Evolutionary conservation across 2,113 vertebrate species (phyloP), one percentile per base, ranked within the genome.

Genomic region (Cheirogaleus medius): DNA sequence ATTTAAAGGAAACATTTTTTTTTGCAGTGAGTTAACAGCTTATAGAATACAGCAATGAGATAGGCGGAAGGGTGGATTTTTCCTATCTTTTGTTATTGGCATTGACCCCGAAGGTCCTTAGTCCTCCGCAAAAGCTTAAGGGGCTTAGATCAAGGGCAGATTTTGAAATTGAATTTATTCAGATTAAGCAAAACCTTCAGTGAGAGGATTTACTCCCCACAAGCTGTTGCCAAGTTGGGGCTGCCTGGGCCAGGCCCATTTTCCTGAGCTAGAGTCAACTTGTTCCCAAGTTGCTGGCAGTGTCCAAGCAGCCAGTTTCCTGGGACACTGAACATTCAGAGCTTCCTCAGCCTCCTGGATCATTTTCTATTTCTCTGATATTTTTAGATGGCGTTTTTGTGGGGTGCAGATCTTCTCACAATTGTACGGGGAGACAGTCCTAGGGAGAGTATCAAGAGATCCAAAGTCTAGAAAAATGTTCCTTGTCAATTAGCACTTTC

Each of bases 101-200:
- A 98, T 98, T 99, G 99, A 99, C 99, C 99, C 99, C 98, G 97
- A 97, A 98, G 99, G 99, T 98, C 98, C 97, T 98, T 98, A 98
- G 99, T 98, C 98, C 98, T 99, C 88, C 56, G 98, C 66, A 97
- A 99, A 99, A 99, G 98, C 98, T 99, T 99, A 99, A 99, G 98
- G 98, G 98, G 98, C 99, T 99, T 99, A 99, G 99, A 99, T 99
- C 99, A 99, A 99, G 98, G 99, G 98, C 99, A 98, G 98, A 98
- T 99, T 99, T 99, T 99, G 99, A 99, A 99, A 99, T 99, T 98
- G 99, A 99, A 99, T 99, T 99, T 99, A 99, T 99, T 99, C 99
- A 99, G 99, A 99, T 99, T 99, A 97, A 99, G 98, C 97, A 99
- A 98, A 99, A 99, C 97, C 98, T 98, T 99, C 97, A 97, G 94